Evolutionary conservation across 92 coral and sea anemone genomes (phyloP), one percentile per base, ranked within the genome.

Genomic region (Anthopleura xanthogrammica): DNA sequence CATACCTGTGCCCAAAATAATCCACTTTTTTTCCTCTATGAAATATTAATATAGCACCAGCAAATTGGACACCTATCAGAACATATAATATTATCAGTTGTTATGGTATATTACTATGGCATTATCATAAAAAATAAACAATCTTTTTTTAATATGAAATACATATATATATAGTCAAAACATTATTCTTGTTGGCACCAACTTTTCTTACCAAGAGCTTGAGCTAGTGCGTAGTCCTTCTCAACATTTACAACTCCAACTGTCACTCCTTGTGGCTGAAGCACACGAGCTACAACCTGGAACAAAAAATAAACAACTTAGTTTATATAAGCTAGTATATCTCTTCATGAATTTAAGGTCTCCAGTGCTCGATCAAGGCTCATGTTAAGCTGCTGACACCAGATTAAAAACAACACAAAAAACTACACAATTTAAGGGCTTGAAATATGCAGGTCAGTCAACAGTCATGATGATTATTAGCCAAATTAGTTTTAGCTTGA

Each of bases 261-360:
- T 8, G 88, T 91, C 5, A 93, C 93, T n/a, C 97, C 97, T 81
- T 91, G 95, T n/a, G 97, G 95, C 62, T 93, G 95, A 56, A 93
- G 91, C 22, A 93, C 87, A 3, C 93, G 88, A 12, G 93, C 94
- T 14, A 93, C 97, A 79, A 93, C 84, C 97, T 93, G 83, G 12
- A n/a, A 68, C 42, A 20, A 72, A 65, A 20, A 14, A 19, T 46
- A n/a, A 66, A 40, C 14, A 62, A 70, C 57, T 20, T 62, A 4
- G 29, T 54, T 54, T 54, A 29, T 29, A 29, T 29, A 29, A 29
- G 36, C 36, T 29, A 29, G 1, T 29, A 29, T 1, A 29, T 29
- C 36, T 29, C 36, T 29, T 29, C 36, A 29, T 29, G 36, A 29
- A 29, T 29, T 29, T 29, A 29, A 29, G 36, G 36, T 29, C 36